Percentiles rank a stretch among this genome's conserved stretches.
Conservation (phyloP, 1,140 invertebrate species). For the Caerostris darwini region DNA sequence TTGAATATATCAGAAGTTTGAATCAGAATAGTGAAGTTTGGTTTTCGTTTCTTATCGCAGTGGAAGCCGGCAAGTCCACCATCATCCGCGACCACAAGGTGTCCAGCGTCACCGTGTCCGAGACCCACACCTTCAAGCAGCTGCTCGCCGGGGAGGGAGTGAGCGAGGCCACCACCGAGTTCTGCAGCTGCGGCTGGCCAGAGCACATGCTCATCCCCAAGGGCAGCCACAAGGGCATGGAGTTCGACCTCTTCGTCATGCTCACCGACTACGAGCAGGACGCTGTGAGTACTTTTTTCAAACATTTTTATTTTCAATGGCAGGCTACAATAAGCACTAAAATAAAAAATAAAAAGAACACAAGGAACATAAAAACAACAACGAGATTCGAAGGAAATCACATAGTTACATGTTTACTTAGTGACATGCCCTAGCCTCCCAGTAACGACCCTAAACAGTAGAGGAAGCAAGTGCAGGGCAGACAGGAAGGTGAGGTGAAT, state of each 20-base stretch:
- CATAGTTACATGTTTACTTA: too few relatives aligned
- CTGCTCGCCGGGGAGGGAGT: slow-evolving; percentile 81
- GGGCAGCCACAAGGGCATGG: slow-evolving; percentile 87
- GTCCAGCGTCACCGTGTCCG: slow-evolving; percentile 89
- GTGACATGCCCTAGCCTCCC: too few relatives aligned
- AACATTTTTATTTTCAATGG: too few relatives aligned
- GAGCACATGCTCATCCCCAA: slow-evolving; percentile 91
- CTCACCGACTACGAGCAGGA: slow-evolving; percentile 89
- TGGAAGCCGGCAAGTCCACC: slow-evolving; percentile 86
- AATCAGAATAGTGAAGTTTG: too few relatives aligned
- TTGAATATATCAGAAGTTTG: too few relatives aligned
- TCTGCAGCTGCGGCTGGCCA: slow-evolving; percentile 93
- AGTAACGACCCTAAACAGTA: too few relatives aligned
- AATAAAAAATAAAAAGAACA: too few relatives aligned
- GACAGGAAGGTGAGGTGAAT: too few relatives aligned
- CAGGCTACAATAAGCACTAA: too few relatives aligned
- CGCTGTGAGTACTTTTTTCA: slow-evolving; percentile 81
- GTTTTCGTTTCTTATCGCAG: slow-evolving; percentile 79
- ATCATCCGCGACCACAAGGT: slow-evolving; percentile 85
- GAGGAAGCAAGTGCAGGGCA: too few relatives aligned
- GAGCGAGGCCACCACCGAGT: slow-evolving; percentile 79
- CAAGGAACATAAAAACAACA: too few relatives aligned
- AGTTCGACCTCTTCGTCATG: slow-evolving; percentile 90
- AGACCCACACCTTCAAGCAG: slow-evolving; percentile 85
- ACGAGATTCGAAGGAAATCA: too few relatives aligned